Evolutionary conservation across 2,888 invertebrate species (phyloP).

Genomic region (Athalia circularis): DNA sequence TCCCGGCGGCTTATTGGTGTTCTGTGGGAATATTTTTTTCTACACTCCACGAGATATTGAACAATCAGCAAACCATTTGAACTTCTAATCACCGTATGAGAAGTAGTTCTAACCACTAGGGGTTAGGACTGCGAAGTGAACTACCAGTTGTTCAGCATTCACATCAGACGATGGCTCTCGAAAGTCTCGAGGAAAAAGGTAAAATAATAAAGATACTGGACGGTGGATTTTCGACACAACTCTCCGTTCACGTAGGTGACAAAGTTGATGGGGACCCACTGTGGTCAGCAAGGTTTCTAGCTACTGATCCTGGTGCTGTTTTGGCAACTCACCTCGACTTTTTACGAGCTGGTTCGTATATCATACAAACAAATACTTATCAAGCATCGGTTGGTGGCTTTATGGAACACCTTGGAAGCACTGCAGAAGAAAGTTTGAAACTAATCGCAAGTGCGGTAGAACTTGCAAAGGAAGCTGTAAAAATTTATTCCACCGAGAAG

Average conservation of each 20-base stretch:
- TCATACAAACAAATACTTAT: conserved; percentile 93
- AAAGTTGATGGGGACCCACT: conserved; percentile 90
- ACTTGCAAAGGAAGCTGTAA: conserved; percentile 83
- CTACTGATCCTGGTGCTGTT: conserved; percentile 87
- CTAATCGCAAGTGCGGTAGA: conserved; percentile 85
- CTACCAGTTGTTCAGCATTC: not conserved
- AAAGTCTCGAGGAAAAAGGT: not conserved
- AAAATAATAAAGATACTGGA: conserved; percentile 74
- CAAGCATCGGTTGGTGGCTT: conserved; percentile 90
- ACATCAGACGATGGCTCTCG: conserved; percentile 2
- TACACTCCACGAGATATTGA: too few relatives aligned
- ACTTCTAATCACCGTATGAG: too few relatives aligned
- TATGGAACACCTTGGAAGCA: conserved; percentile 81
- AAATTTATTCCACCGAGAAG: conserved; percentile 30
- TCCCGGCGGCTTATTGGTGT: too few relatives aligned
- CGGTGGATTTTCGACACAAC: conserved; percentile 89
- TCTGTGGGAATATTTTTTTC: too few relatives aligned
- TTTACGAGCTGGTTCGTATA: conserved; percentile 89
- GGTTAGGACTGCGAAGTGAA: too few relatives aligned
- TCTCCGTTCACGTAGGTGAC: conserved; percentile 84
- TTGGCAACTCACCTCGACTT: conserved; percentile 89
- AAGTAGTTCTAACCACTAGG: too few relatives aligned
- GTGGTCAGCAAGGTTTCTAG: conserved; percentile 91
- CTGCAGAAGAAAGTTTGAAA: conserved; percentile 80
- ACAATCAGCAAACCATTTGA: too few relatives aligned